A percentile compares a stretch with the other conserved stretches of the same genome.
Evolutionary conservation across 2,113 vertebrate genomes (phyloP).

Genomic region (Rhinolophus sinicus): DNA sequence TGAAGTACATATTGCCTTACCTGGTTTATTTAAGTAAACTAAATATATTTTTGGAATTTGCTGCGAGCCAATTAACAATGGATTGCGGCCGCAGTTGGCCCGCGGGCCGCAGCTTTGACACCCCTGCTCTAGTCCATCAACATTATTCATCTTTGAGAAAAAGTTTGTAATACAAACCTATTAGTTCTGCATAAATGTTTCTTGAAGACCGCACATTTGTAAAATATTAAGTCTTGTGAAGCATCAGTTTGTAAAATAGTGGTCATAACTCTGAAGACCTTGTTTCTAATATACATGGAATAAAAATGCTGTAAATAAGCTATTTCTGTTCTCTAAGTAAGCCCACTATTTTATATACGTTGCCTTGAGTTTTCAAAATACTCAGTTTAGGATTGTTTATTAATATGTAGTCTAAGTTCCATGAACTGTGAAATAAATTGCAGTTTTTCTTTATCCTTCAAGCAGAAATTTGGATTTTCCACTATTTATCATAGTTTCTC

Average conservation of each 20-base stretch:
- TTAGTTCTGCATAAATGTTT: not conserved
- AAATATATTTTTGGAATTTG: too few relatives aligned
- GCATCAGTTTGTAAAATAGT: not conserved
- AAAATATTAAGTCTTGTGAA: not conserved
- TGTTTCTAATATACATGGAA: not conserved
- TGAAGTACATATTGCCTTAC: too few relatives aligned
- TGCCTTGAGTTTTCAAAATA: conserved; percentile 26
- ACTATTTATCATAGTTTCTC: conserved; percentile 10
- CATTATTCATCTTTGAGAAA: not conserved
- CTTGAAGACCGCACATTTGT: not conserved
- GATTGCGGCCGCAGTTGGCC: too few relatives aligned
- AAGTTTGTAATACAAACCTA: not conserved
- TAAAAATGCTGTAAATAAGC: not conserved
- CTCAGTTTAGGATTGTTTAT: conserved; percentile 12
- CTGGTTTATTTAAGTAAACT: too few relatives aligned
- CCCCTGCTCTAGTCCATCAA: not conserved
- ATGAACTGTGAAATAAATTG: conserved; percentile 46
- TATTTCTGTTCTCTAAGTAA: not conserved
- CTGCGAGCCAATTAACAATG: too few relatives aligned
- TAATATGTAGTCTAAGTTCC: not conserved
- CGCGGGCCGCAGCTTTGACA: too few relatives aligned
- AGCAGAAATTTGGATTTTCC: conserved; percentile 50
- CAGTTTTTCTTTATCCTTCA: conserved; percentile 42
- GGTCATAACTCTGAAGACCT: not conserved
- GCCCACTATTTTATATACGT: not conserved